Evolutionary conservation across 2,113 vertebrate genomes (phyloP), one percentile per base, ranked within the genome.

Genomic region (Craseonycteris thonglongyai): DNA sequence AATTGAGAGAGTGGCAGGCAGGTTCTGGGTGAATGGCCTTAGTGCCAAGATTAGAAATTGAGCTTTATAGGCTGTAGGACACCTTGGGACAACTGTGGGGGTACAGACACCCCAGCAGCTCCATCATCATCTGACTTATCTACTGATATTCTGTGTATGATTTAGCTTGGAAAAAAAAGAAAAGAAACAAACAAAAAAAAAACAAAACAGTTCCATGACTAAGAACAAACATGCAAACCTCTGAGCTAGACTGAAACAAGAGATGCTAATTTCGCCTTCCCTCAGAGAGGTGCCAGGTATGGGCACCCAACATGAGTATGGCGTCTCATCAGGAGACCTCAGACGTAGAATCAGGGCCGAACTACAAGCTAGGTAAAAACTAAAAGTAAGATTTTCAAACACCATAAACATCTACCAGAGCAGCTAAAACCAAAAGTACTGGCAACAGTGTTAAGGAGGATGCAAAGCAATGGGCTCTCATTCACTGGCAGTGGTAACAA

Each of bases 161-260:
- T 38, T 93, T 75, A 22, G 33, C 35, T 71, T 45, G 49, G n/a
- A n/a, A n/a, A n/a, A n/a, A n/a, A n/a, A n/a, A n/a, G n/a, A n/a
- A n/a, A n/a, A n/a, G n/a, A n/a, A n/a, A n/a, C n/a, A n/a, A n/a
- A n/a, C n/a, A n/a, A n/a, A n/a, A n/a, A n/a, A n/a, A 21, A 21
- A 84, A 90, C 26, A n/a, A 54, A 30, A 81, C 58, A 1, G 22
- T 28, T 9, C 35, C 10, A 76, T 49, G 21, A n/a, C 56, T 35
- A 82, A 91, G 42, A 80, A 56, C 19, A 78, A 80, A 40, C 11
- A 22, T 75, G 75, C 42, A 93, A 76, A 49, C 18, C 66, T 76
- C 59, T 21, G 61, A 75, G 45, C 68, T 33, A 76, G 40, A 56
- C 33, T n/a, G 19, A 94, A 81, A 45, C 47, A 71, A 54, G 79